Percentiles rank a stretch among this genome's conserved stretches.
These are phyloP conservation scores for Clarias pachynema DNA, from an alignment of 2,797 vertebrate genomes.

Conservation along the genomic window DNA sequence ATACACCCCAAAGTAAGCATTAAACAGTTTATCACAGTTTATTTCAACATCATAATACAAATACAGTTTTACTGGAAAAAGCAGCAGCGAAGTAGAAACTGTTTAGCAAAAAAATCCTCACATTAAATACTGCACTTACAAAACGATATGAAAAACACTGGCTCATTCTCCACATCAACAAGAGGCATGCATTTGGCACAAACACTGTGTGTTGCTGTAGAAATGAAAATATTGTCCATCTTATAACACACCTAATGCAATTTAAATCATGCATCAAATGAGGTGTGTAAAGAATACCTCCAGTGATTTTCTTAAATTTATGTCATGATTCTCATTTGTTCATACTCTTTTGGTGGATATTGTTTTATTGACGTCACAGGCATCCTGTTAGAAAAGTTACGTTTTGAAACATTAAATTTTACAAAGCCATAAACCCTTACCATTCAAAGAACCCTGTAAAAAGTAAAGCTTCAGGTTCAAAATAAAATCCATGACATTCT, in stretches of 20 bases:
- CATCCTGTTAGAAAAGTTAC: neutral
- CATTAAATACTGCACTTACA: constrained; percentile 15
- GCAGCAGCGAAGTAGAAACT: neutral
- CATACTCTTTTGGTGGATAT: neutral
- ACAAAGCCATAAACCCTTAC: neutral
- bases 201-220: neutral
- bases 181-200: constrained; percentile 37
- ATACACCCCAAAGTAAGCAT: neutral
- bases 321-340: neutral
- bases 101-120: constrained; percentile 22
- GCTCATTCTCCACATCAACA: neutral
- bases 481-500: neutral
- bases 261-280: neutral
- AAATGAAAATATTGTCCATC: neutral
- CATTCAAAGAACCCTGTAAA: neutral
- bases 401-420: neutral
- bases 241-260: neutral
- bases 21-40: constrained; percentile 2
- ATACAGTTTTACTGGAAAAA: constrained; percentile 24
- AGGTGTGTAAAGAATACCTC: neutral
- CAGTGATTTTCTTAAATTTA: neutral
- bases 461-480: constrained; percentile 4
- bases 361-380: neutral
- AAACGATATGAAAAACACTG: constrained; percentile 25
- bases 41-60: constrained; percentile 35